These are phyloP conservation scores for Rallus limicola DNA, from an alignment of 2,113 vertebrate genomes.

Conservation along the genomic window DNA sequence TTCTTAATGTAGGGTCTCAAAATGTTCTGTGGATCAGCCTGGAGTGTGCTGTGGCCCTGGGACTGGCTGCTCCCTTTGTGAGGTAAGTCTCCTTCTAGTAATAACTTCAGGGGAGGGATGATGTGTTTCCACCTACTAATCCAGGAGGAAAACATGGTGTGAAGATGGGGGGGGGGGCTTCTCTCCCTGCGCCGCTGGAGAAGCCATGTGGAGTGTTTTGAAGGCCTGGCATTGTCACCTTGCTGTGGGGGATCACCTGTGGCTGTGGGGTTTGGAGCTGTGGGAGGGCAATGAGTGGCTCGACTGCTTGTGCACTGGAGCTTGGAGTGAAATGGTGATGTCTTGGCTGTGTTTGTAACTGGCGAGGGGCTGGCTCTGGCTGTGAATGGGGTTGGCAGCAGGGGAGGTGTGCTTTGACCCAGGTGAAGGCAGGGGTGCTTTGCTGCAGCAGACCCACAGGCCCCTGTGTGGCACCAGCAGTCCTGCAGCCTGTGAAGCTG, in stretches of 20 bases:
- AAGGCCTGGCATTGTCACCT: accelerated
- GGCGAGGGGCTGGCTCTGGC: neutral
- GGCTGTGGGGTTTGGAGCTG: neutral
- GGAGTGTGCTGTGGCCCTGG: neutral
- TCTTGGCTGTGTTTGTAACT: neutral
- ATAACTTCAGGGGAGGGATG: neutral
- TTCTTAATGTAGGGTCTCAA: neutral
- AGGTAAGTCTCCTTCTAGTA: neutral
- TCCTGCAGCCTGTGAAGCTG: no score
- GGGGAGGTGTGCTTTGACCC: neutral
- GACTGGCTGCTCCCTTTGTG: neutral
- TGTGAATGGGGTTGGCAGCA: neutral
- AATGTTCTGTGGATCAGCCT: neutral
- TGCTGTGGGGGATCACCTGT: no score
- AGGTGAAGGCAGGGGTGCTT: neutral
- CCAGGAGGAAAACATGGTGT: neutral
- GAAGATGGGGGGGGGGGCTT: no score
- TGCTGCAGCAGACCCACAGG: neutral
- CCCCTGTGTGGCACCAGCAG: neutral
- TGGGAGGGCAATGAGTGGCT: neutral
- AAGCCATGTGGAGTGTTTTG: accelerated
- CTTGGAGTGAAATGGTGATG: neutral
- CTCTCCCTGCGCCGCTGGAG: neutral
- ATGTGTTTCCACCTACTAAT: neutral
- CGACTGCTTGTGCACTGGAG: neutral